phyloP scores from a whole-genome alignment of 1,140 invertebrate species.

The Pachypeltis micranthus region DNA sequence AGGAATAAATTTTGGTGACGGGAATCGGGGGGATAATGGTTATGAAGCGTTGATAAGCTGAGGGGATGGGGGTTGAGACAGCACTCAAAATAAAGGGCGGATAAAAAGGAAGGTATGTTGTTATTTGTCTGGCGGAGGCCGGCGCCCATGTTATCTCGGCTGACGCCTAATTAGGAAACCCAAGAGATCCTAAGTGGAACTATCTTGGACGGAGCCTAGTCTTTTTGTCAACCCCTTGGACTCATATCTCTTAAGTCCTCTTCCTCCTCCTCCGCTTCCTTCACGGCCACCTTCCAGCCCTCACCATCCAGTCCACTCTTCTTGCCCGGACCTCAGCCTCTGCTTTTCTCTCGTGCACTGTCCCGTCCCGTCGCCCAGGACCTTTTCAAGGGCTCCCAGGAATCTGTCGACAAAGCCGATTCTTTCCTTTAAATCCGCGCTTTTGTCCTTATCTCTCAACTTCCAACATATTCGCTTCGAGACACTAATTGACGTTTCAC shows the following conservation, averaged over 20 bases:
- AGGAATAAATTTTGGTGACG: no score
- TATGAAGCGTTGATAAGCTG: neutral
- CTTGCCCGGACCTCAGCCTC: no score
- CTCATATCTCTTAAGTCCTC: neutral
- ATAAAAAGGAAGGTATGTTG: neutral
- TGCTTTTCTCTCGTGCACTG: no score
- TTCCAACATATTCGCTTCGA: no score
- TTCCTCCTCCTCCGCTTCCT: neutral
- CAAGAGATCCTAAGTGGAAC: neutral
- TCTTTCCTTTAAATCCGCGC: no score
- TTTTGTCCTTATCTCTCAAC: no score
- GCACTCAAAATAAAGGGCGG: neutral
- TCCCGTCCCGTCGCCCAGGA: no score
- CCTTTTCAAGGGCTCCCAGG: no score
- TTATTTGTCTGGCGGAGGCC: neutral
- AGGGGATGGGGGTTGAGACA: neutral
- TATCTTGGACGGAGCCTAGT: neutral
- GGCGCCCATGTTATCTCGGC: conserved; percentile 9
- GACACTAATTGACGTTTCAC: no score
- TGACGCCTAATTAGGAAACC: conserved; percentile 7
- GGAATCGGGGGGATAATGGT: neutral
- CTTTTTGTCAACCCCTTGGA: neutral
- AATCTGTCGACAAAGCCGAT: no score
- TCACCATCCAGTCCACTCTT: no score
- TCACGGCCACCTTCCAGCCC: neutral